Percentiles rank a stretch among this genome's conserved stretches.
phyloP scores from a whole-genome alignment of 2,113 vertebrate genomes.

The Gnathonemus echidnorhynchus region DNA sequence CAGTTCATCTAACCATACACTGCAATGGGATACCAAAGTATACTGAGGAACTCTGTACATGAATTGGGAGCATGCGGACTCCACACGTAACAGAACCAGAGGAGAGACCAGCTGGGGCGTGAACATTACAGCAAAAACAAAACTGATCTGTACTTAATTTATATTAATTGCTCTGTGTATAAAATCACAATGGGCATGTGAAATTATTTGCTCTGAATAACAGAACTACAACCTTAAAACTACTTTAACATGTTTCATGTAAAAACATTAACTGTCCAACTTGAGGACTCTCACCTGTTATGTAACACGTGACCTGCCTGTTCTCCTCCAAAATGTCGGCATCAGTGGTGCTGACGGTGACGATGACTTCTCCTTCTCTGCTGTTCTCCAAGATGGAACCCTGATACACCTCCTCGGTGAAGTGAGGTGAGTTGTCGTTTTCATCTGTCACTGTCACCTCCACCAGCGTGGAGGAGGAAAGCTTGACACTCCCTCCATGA shows the following conservation, averaged over 20 bases:
- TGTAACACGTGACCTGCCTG: slow-evolving; percentile 83
- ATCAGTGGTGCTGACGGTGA: slow-evolving; percentile 75
- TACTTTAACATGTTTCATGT: neutral
- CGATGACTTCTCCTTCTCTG: slow-evolving; percentile 67
- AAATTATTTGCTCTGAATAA: neutral
- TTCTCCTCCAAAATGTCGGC: slow-evolving; percentile 79
- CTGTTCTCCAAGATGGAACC: slow-evolving; percentile 79
- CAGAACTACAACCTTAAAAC: neutral
- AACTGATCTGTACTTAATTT: neutral
- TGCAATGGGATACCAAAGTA: neutral
- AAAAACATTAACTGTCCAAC: neutral
- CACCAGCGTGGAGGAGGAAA: slow-evolving; percentile 82
- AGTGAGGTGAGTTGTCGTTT: slow-evolving; percentile 85
- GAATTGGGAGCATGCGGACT: neutral
- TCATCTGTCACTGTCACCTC: slow-evolving; percentile 86
- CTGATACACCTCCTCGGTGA: slow-evolving; percentile 72
- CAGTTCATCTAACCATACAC: neutral
- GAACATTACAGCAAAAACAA: neutral
- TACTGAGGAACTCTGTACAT: neutral
- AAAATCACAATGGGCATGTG: neutral
- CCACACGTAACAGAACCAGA: neutral
- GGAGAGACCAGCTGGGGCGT: neutral
- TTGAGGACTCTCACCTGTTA: slow-evolving; percentile 72
- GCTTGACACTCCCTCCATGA: slow-evolving; percentile 70
- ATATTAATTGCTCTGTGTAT: neutral